Evolutionary conservation across 2,888 invertebrate species (phyloP), one percentile per base, ranked within the genome.

Genomic region (Drosophila nr. fundita): DNA sequence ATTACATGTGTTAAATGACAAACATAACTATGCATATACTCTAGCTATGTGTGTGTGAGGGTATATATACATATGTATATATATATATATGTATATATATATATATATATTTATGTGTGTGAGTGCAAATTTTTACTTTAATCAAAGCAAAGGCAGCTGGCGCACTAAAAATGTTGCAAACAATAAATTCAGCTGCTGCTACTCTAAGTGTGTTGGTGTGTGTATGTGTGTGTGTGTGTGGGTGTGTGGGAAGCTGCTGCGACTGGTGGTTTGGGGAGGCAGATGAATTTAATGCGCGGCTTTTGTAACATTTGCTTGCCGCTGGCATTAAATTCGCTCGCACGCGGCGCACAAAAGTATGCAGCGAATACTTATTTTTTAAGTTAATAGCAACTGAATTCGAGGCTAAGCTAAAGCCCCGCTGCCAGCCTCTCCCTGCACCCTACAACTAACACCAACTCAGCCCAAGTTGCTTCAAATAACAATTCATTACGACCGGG

Each of bases 1-100:
- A 80, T 80, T 76, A 84, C 85, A 84, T 80, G 83, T 87, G 83
- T 84, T 80, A 84, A 76, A 78, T 82, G 85, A 73, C 87, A 80
- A 78, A 74, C 75, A 79, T 79, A 85, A 74, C 83, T 83, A 73
- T 83, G 85, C 77, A 87, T 80, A 80, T 63, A 54, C 75, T 65
- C 67, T 75, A 78, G 63, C 63, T 32, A 40, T 55, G 15, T 15
- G 45, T 57, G 50, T 60, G 49, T 49, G 21, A 34, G 34, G 45
- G 18, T 49, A 42, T 59, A 24, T 48, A 21, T 63, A 40, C 21
- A 32, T n/a, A 15, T 40, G 24, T 34, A 5, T 13, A 34, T 34
- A 34, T 34, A 15, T 8, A 8, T 38, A 8, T 18, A 3, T 15
- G 7, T 7, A 45, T 42, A 6, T 21, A 6, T 11, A 21, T 21